These are phyloP conservation scores for Sebastes paucispinis DNA, from an alignment of 2,797 vertebrate species.

Conservation along the genomic window DNA sequence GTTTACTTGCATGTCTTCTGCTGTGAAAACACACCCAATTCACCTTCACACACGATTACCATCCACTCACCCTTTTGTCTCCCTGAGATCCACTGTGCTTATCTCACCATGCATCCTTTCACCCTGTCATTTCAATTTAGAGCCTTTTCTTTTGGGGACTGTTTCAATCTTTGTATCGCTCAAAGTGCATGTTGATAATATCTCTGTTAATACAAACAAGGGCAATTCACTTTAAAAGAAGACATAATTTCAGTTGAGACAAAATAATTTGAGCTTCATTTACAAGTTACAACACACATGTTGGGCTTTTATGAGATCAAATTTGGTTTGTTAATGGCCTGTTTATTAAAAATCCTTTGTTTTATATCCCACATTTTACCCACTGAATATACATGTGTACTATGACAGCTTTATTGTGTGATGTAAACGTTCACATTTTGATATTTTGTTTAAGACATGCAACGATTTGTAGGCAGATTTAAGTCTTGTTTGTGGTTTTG, in stretches of 20 bases:
- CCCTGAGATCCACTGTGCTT: background rate
- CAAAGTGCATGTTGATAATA: background rate
- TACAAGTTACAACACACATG: background rate
- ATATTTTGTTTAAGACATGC: slow-evolving; percentile 6
- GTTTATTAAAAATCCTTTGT: background rate
- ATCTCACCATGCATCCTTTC: background rate
- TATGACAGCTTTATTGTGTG: background rate
- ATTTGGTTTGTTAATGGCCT: background rate
- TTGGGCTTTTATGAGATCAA: background rate
- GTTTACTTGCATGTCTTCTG: slow-evolving; percentile 36
- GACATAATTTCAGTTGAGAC: background rate
- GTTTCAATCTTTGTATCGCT: background rate
- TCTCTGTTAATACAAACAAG: background rate
- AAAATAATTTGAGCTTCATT: background rate
- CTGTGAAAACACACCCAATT: slow-evolving; percentile 34
- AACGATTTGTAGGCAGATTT: slow-evolving; percentile 18
- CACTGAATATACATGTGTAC: background rate
- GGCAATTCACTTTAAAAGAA: background rate
- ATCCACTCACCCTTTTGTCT: slow-evolving; percentile 8
- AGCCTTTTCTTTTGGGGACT: background rate
- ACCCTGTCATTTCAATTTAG: background rate
- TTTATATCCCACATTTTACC: slow-evolving; percentile 3
- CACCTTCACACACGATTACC: slow-evolving; percentile 45
- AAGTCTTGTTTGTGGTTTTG: slow-evolving; percentile 60
- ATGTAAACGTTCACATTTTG: background rate